phyloP scores from a whole-genome alignment of 2,113 vertebrate genomes.

The Colossoma macropomum region DNA sequence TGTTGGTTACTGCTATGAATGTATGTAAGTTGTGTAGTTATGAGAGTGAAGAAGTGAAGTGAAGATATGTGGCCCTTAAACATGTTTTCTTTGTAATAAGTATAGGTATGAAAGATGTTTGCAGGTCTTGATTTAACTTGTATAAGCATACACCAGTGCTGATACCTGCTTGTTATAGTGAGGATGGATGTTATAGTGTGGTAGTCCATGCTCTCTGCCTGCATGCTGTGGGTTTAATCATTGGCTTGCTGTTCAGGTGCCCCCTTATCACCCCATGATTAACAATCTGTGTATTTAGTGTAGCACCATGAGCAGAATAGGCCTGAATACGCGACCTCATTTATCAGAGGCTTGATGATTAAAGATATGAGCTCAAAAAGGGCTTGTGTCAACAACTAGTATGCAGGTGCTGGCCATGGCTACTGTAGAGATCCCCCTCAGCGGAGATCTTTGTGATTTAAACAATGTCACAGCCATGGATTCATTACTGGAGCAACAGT shows the following conservation, averaged over 20 bases:
- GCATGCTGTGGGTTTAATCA: constrained; percentile 51
- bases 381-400: constrained; percentile 49
- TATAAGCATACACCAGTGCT: constrained; percentile 1
- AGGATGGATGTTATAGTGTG: background rate
- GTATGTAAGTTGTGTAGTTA: too few relatives aligned
- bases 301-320: constrained; percentile 42
- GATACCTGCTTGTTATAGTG: background rate
- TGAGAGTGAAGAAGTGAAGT: too few relatives aligned
- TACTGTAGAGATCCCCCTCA: constrained; percentile 40
- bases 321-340: constrained; percentile 53
- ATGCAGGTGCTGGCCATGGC: constrained; percentile 49
- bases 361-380: constrained; percentile 50
- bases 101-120: too few relatives aligned
- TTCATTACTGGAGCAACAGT: background rate
- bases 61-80: too few relatives aligned
- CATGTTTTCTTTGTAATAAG: too few relatives aligned
- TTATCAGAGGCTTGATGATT: constrained; percentile 54
- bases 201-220: background rate
- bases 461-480: constrained; percentile 6
- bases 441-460: background rate
- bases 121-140: background rate
- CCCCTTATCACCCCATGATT: constrained; percentile 54
- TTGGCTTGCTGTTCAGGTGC: constrained; percentile 45
- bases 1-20: too few relatives aligned
- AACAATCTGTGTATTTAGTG: constrained; percentile 55